phyloP scores from a whole-genome alignment of 2,888 invertebrate genomes.

The Brachynemurus nebulosus region DNA sequence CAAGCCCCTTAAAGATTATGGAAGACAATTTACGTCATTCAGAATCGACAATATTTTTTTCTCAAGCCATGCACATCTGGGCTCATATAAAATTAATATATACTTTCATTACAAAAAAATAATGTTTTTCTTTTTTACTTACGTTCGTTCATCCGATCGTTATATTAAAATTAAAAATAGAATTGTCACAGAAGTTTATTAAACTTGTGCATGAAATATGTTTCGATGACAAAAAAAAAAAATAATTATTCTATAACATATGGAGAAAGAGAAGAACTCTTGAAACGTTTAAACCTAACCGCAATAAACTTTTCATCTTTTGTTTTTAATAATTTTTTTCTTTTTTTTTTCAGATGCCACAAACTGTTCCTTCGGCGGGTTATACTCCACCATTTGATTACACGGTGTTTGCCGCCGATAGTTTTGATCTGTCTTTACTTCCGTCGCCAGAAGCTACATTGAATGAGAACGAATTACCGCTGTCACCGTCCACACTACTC shows the following conservation, averaged over 20 bases:
- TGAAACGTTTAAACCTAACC: background rate
- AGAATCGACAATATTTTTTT: no score
- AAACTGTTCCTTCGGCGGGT: constrained; percentile 65
- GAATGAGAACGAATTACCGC: constrained; percentile 38
- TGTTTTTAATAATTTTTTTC: constrained; percentile 7
- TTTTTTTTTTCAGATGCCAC: constrained; percentile 56
- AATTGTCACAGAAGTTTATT: background rate
- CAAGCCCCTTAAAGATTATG: no score
- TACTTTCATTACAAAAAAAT: no score
- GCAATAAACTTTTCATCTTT: background rate
- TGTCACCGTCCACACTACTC: constrained; percentile 34
- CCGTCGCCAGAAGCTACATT: constrained; percentile 28
- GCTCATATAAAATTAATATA: no score
- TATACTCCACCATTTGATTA: constrained; percentile 59
- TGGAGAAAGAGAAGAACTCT: background rate
- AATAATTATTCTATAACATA: background rate
- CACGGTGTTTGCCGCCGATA: constrained; percentile 40
- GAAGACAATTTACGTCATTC: no score
- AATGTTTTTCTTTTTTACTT: no score
- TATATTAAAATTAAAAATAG: no score
- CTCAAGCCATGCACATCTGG: no score
- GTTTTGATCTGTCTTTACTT: constrained; percentile 58
- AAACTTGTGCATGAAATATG: background rate
- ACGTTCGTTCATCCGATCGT: no score
- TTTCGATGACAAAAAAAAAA: background rate